Base-by-base conservation (phyloP, 2,888 invertebrate genomes). In the Coelopa pilipes region DNA sequence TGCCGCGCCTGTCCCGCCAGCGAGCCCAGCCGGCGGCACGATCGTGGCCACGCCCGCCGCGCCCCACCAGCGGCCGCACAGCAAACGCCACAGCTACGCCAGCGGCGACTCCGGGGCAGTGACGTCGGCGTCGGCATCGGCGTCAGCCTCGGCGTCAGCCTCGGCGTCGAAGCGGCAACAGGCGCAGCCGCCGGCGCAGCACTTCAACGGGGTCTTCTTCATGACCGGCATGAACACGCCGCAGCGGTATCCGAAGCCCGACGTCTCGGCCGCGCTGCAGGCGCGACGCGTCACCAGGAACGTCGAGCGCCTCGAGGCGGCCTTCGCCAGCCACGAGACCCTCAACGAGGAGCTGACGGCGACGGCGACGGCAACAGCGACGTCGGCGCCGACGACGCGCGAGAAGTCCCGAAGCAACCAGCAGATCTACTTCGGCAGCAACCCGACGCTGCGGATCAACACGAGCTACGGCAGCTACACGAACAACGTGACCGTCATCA, bases 221-320 rank as follows among this genome's bases (percentile, higher is more conserved):
- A 87, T 88, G 86, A 87, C 87, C 13, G 91, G 90, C 81, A 89
- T 89, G 81, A 87, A 88, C 75, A 88, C 89, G 1, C 82, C 88
- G 0, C 87, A 87, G 70, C 87, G 84, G 75, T 88, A 88, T 75
- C 87, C 88, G 0, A 87, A 87, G 74, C 88, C 88, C 0, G 88
- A 88, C 79, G 81, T 88, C 57, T 84, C 86, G 9, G 91, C 88
- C 63, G 88, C 91, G 46, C 88, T 91, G 67, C 90, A 91, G 82
- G 90, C 91, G 1, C 90, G 90, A 70, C 89, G 91, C 69, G 84
- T 92, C 60, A 92, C 94, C 0, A 95, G 94, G 86, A 95, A 94
- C 78, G 86, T 95, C 66, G 94, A 95, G 78, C 90, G 94, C 74
- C 92, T 95, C 59, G 94, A 94, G 75, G 86, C 87, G 10, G 85